Base-by-base conservation (phyloP, 2,113 vertebrate genomes). In the Smithornis capensis region DNA sequence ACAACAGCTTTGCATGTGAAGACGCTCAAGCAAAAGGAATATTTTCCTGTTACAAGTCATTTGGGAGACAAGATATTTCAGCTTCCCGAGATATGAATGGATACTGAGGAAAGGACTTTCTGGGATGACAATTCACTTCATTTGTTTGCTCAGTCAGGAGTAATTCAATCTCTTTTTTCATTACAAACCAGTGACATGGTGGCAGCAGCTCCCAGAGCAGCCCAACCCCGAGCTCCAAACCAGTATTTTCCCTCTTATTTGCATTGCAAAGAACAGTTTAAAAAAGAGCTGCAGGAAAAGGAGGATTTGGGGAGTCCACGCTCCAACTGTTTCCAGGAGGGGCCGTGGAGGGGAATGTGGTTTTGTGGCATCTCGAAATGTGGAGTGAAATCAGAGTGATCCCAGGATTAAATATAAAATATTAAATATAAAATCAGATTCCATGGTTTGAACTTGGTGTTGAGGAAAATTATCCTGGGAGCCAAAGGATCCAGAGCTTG, bases 221-320 rank as follows among this genome's bases (percentile, higher is more conserved):
- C 35, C 45, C 62, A 7, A 70, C 22, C 77, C 71, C 45, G 11
- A 83, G 67, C 67, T 79, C 75, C 1, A 11, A 83, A 92, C 52
- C 67, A 47, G 7, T 37, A 27, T 75, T 87, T 92, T 60, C 86
- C 63, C 47, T 62, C 77, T 65, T 57, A 67, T 76, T 67, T 75
- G 68, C 75, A 83, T 87, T 94, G 92, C 89, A 87, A 94, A 87
- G 52, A 71, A 37, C 14, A 8, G 53, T 15, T 87, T n/a, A 10
- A 64, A 65, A 38, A 23, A 42, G 50, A 85, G 45, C 13, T 7
- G 37, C 47, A 87, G 57, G 24, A 47, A 27, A 70, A 56, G 1
- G 12, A 55, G 21, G 57, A 33, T 29, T 19, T 25, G 49, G 62
- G 38, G 38, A 53, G 42, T 67, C 47, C 16, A 24, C 2, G 2